Evolutionary conservation across 2,113 vertebrate species (phyloP), one percentile per base, ranked within the genome.

Genomic region (Chitala chitala): DNA sequence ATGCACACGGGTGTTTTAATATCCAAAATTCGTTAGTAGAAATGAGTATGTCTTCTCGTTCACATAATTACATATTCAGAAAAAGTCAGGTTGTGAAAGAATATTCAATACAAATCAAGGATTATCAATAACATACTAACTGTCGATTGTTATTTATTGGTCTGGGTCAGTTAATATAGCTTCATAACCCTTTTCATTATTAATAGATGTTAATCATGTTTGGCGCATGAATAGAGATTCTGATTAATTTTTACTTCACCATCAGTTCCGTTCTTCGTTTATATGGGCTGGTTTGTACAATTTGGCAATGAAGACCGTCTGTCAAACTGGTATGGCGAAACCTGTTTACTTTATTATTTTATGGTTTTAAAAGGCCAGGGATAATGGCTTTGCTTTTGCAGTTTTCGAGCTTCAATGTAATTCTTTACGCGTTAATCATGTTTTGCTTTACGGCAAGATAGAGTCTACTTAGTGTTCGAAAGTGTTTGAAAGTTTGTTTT

Each of bases 261-360:
- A 31, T 24, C 40, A 55, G 38, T 36, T 75, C 48, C 3, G 61
- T 58, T 59, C 13, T 75, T 75, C 31, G 51, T 40, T 75, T 55
- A n/a, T 75, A 54, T 71, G 33, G 36, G 36, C 22, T 76, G 5
- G 36, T 59, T 48, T 61, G 17, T 59, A n/a, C n/a, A 69, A 75
- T 75, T 71, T 71, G 74, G 42, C 74, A 51, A 64, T 56, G 29
- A 38, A 58, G 33, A 8, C 5, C 56, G 50, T 44, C 66, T 75
- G 64, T 44, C 73, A 55, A 66, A 66, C 48, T 51, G 33, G 51
- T 44, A 38, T 64, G 46, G 72, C 48, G 53, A 8, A 24, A 69
- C 1, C 1, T 17, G 24, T 74, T 51, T 22, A 51, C 71, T 70
- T 58, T 33, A 24, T 15, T 8, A 40, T 61, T 75, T 70, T 59